Evolutionary conservation across 2,888 invertebrate genomes (phyloP).

Genomic region (Torymus tubicola): DNA sequence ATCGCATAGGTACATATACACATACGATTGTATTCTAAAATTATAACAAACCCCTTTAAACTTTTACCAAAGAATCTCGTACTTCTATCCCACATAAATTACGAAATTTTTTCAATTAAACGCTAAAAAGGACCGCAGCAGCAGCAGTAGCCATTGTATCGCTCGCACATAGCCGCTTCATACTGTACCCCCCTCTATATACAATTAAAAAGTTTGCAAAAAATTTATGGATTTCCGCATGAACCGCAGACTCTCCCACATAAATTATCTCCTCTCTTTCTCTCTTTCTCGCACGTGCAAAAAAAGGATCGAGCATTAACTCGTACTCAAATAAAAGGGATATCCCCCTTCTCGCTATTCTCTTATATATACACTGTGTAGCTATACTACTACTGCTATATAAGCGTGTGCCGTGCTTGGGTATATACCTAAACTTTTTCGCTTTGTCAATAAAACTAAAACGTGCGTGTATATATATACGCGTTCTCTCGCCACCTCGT

Average conservation of each 20-base stretch:
- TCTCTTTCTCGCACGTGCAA: neutral
- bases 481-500: neutral
- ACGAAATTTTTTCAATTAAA: conserved; percentile 55
- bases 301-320: conserved; percentile 44
- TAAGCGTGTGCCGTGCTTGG: neutral
- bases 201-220: conserved; percentile 55
- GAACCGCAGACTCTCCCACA: conserved; percentile 48
- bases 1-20: no score
- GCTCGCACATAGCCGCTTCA: no score
- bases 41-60: no score
- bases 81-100: conserved; percentile 24
- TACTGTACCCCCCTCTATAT: conserved; percentile 5
- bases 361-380: no score
- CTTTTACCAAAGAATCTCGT: conserved; percentile 25
- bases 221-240: conserved; percentile 55
- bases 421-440: conserved; percentile 55
- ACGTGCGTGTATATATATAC: conserved; percentile 47
- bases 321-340: conserved; percentile 52
- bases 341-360: neutral
- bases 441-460: conserved; percentile 58
- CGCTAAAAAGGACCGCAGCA: conserved; percentile 29
- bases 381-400: neutral
- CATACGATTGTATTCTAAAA: no score
- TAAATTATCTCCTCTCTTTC: conserved; percentile 36
- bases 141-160: no score